Conservation (phyloP, 2,797 vertebrate genomes). For the Fistularia commersonii region DNA sequence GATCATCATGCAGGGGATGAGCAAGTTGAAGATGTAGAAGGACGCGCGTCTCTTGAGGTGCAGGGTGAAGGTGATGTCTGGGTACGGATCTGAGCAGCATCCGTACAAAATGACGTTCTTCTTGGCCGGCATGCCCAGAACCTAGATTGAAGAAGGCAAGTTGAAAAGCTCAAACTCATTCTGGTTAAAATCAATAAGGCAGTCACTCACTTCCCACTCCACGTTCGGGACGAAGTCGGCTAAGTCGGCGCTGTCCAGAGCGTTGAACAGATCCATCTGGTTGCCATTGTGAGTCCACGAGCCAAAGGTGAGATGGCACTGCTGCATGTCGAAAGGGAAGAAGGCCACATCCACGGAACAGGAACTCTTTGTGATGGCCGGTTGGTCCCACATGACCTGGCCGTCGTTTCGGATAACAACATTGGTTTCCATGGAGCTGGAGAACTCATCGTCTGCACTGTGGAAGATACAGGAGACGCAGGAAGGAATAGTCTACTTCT, state of each 20-base stretch:
- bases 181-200: background rate
- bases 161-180: background rate
- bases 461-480: background rate
- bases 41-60: constrained; percentile 83
- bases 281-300: constrained; percentile 91
- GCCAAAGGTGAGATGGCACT: constrained; percentile 84
- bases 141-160: constrained; percentile 11
- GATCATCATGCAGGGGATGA: constrained; percentile 89
- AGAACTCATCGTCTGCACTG: constrained; percentile 82
- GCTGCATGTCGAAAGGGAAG: constrained; percentile 88
- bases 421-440: constrained; percentile 85
- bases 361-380: constrained; percentile 90
- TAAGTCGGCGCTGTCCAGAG: constrained; percentile 74
- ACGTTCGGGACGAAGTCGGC: constrained; percentile 85
- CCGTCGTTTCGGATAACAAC: constrained; percentile 84
- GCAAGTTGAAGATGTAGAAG: constrained; percentile 91
- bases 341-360: constrained; percentile 89
- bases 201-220: constrained; percentile 80
- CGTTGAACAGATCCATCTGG: constrained; percentile 84
- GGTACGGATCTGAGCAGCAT: constrained; percentile 91
- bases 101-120: constrained; percentile 84
- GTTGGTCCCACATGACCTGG: constrained; percentile 84
- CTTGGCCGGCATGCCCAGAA: constrained; percentile 86
- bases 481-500: background rate
- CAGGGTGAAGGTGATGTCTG: constrained; percentile 87